Percentiles rank a stretch among this genome's conserved stretches.
phyloP scores from a whole-genome alignment of 1,140 invertebrate species.

The Tetraneura akinire region DNA sequence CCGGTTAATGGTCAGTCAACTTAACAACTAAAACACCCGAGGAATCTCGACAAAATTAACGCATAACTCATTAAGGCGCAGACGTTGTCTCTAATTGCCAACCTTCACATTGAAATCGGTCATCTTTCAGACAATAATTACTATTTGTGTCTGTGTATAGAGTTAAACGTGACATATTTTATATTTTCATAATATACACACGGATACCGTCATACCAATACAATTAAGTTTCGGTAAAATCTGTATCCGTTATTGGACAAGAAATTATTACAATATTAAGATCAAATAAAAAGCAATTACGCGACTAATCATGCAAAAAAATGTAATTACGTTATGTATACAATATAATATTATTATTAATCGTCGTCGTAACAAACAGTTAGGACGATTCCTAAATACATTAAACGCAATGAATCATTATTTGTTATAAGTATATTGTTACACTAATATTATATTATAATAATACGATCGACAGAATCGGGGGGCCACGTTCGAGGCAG shows the following conservation, averaged over 20 bases:
- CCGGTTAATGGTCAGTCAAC: slow-evolving; percentile 42
- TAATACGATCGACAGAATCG: neutral
- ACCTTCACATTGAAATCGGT: slow-evolving; percentile 43
- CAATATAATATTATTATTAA: no score
- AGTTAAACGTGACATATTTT: neutral
- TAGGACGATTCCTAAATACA: no score
- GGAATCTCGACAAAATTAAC: slow-evolving; percentile 32
- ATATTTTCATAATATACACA: no score
- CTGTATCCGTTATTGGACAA: no score
- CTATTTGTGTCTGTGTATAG: neutral
- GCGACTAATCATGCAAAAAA: no score
- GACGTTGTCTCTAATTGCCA: slow-evolving; percentile 34
- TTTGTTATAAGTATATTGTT: no score
- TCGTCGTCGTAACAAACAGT: no score
- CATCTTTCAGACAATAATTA: neutral
- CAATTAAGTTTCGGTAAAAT: no score
- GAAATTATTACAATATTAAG: no score
- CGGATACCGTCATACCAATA: no score
- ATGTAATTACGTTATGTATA: no score
- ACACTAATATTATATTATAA: neutral
- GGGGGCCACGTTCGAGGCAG: neutral
- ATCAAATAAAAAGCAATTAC: no score
- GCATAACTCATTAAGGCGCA: slow-evolving; percentile 22
- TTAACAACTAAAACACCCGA: neutral
- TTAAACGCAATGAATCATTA: neutral